A percentile compares a stretch with the other conserved stretches of the same genome.
phyloP scores from a whole-genome alignment of 2,113 vertebrate species.

The Rhinoptilus africanus region DNA sequence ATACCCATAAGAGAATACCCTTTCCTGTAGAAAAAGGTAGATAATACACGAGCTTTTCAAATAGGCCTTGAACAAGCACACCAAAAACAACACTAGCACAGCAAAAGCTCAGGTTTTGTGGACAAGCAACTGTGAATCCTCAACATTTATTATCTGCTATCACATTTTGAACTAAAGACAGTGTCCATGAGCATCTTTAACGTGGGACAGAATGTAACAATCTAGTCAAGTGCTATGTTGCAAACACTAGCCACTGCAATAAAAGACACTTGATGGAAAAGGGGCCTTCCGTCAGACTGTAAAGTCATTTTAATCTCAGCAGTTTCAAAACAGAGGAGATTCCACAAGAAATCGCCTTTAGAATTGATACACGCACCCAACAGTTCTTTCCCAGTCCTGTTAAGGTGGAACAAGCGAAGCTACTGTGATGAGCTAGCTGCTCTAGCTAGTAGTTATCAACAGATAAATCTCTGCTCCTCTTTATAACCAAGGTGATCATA shows the following conservation, averaged over 20 bases:
- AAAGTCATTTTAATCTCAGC: background rate
- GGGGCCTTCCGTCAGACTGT: background rate
- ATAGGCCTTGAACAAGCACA: background rate
- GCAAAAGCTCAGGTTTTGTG: background rate
- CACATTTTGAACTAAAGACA: background rate
- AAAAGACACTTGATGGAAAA: background rate
- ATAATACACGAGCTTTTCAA: background rate
- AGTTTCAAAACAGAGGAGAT: background rate
- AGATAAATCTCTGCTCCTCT: background rate
- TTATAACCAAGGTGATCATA: background rate
- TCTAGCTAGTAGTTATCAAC: background rate
- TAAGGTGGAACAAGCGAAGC: background rate
- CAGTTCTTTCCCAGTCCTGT: background rate
- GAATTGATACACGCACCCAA: background rate
- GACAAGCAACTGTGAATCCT: background rate
- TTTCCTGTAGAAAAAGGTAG: background rate
- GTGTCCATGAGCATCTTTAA: fast-evolving
- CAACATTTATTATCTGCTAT: background rate
- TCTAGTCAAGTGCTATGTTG: background rate
- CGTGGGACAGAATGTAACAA: background rate
- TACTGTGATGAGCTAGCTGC: background rate
- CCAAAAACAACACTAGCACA: background rate
- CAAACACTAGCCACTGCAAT: background rate
- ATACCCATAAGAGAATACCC: background rate
- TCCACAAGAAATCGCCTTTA: background rate